Evolutionary conservation across 2,888 invertebrate species (phyloP).

Genomic region (Ophioninae sp.): DNA sequence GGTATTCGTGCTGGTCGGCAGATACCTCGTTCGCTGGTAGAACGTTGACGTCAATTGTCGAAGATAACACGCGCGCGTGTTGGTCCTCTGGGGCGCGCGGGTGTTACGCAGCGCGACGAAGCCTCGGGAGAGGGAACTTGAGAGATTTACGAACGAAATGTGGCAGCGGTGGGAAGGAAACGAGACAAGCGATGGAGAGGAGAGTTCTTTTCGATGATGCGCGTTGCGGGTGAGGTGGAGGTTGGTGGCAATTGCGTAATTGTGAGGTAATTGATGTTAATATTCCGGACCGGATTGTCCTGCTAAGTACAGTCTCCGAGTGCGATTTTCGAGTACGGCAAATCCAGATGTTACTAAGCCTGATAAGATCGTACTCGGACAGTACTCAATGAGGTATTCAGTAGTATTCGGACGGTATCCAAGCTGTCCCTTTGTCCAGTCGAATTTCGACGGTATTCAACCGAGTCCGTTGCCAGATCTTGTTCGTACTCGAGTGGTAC

Average conservation of each 20-base stretch:
- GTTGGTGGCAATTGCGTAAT: background rate
- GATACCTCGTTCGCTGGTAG: conserved; percentile 64
- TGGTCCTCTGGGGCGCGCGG: conserved; percentile 53
- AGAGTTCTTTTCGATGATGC: conserved; percentile 8
- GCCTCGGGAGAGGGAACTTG: background rate
- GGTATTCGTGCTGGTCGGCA: conserved; percentile 28
- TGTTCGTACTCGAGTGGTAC: background rate
- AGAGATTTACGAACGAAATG: conserved; percentile 1
- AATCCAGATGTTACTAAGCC: too few species aligned
- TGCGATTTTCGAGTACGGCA: background rate
- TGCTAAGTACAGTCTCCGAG: background rate
- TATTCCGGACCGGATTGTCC: background rate
- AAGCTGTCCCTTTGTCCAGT: too few species aligned
- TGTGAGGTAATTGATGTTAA: background rate
- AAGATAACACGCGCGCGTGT: conserved; percentile 72
- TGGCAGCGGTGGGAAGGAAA: background rate
- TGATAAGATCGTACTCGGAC: too few species aligned
- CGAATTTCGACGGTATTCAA: too few species aligned
- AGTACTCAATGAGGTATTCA: too few species aligned
- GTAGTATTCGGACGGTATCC: too few species aligned
- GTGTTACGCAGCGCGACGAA: conserved; percentile 20
- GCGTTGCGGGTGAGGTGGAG: background rate
- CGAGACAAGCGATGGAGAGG: background rate
- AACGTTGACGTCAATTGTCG: conserved; percentile 78
- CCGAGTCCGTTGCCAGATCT: too few species aligned